phyloP scores from a whole-genome alignment of 1,140 invertebrate genomes.

The Drosophila arizonae region DNA sequence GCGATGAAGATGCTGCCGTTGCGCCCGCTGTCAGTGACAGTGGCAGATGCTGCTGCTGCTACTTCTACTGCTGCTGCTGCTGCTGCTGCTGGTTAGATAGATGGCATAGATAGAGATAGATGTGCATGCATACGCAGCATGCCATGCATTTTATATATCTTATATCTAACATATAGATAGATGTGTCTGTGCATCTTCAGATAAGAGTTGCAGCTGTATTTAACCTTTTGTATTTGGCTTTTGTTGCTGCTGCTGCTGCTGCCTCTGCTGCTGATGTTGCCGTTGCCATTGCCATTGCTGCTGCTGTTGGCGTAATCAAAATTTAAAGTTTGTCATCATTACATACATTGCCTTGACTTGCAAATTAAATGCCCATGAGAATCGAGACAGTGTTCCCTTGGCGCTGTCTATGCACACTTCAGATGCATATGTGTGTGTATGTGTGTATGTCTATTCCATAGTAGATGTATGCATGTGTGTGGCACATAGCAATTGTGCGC shows the following conservation, averaged over 20 bases:
- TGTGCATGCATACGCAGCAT: conserved; percentile 16
- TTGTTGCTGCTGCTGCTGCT: conserved; percentile 8
- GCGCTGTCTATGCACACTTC: conserved; percentile 5
- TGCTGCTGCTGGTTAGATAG: conserved; percentile 21
- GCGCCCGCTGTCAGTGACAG: conserved; percentile 6
- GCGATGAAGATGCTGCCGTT: conserved; percentile 2
- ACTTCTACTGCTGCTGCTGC: conserved; percentile 26
- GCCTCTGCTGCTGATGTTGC: conserved; percentile 3
- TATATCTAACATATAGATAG: conserved; percentile 7
- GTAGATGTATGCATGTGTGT: conserved; percentile 12
- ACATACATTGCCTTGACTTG: conserved; percentile 64
- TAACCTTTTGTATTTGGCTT: conserved; percentile 23
- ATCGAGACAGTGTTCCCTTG: conserved; percentile 25
- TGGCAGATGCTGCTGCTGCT: conserved; percentile 11
- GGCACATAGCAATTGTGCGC: conserved; percentile 24
- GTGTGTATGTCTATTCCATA: conserved; percentile 21
- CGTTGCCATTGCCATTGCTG: background rate
- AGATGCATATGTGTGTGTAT: background rate
- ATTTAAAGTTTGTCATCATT: conserved; percentile 74
- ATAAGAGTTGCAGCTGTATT: conserved; percentile 16
- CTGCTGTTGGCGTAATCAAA: conserved; percentile 70
- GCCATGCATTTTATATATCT: background rate
- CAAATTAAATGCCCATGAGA: conserved; percentile 69
- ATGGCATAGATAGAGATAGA: conserved; percentile 27
- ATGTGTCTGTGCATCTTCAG: conserved; percentile 1